phyloP scores from a whole-genome alignment of 2,113 vertebrate genomes.

The Gopherus evgoodei region DNA sequence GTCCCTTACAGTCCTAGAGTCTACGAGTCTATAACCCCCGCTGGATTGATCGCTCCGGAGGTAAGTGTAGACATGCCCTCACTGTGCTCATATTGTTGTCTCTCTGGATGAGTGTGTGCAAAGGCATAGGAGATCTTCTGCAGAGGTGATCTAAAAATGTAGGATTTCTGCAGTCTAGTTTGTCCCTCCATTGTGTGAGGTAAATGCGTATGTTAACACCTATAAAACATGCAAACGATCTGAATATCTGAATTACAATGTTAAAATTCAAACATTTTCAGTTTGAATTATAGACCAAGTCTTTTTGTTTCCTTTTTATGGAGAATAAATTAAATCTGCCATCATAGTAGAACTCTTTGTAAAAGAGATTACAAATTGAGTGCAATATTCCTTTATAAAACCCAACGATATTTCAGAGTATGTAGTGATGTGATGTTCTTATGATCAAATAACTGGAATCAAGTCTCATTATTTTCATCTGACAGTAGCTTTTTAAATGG shows the following conservation, averaged over 20 bases:
- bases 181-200: background rate
- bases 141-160: background rate
- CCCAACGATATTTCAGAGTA: background rate
- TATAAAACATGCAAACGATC: background rate
- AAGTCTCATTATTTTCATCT: background rate
- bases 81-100: background rate
- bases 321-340: background rate
- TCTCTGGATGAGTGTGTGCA: background rate
- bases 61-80: too few species aligned
- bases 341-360: background rate
- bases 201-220: fast-evolving
- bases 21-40: too few species aligned
- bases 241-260: background rate
- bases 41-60: too few species aligned
- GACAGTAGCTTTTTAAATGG: background rate
- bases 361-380: background rate
- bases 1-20: too few species aligned
- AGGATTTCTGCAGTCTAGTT: background rate
- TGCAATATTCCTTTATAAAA: background rate
- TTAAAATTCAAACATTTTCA: background rate
- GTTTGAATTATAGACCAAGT: background rate
- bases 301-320: background rate
- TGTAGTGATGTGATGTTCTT: background rate
- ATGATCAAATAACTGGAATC: background rate
- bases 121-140: background rate